phyloP scores from a whole-genome alignment of 2,888 invertebrate species.

The Zootermopsis nevadensis region DNA sequence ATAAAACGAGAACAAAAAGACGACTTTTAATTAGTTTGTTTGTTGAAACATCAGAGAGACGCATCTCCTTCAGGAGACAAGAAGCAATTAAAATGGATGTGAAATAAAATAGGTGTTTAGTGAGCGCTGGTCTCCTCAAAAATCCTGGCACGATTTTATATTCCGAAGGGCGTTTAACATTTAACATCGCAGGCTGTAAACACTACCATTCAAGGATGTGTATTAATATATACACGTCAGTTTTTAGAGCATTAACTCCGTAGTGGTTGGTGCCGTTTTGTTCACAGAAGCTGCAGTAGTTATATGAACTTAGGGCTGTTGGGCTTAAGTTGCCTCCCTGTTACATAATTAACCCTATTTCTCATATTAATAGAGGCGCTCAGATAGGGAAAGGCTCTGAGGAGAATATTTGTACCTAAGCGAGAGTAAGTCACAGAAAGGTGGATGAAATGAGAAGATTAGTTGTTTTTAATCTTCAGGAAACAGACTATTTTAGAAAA shows the following conservation, averaged over 20 bases:
- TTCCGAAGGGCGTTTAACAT: neutral
- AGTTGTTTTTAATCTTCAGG: no score
- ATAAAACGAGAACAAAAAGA: neutral
- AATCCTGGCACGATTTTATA: neutral
- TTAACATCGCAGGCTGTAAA: no score
- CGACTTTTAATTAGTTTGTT: constrained; percentile 20
- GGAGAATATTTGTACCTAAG: no score
- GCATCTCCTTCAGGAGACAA: neutral
- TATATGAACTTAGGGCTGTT: no score
- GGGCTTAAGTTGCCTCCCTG: no score
- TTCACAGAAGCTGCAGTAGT: neutral
- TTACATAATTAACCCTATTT: no score
- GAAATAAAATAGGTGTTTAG: neutral
- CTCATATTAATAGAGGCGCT: no score
- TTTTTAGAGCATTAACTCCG: neutral
- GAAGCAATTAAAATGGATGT: neutral
- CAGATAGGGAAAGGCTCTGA: no score
- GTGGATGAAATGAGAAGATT: no score
- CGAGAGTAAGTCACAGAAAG: no score
- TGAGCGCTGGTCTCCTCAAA: neutral
- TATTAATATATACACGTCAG: neutral
- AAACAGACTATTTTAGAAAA: no score
- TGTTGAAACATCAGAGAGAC: neutral
- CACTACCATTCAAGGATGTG: no score
- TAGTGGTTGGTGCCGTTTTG: neutral